Percentiles rank a stretch among this genome's conserved stretches.
These are phyloP conservation scores for Tyrophagus putrescentiae DNA, from an alignment of 1,140 invertebrate genomes.

Conservation along the genomic window DNA sequence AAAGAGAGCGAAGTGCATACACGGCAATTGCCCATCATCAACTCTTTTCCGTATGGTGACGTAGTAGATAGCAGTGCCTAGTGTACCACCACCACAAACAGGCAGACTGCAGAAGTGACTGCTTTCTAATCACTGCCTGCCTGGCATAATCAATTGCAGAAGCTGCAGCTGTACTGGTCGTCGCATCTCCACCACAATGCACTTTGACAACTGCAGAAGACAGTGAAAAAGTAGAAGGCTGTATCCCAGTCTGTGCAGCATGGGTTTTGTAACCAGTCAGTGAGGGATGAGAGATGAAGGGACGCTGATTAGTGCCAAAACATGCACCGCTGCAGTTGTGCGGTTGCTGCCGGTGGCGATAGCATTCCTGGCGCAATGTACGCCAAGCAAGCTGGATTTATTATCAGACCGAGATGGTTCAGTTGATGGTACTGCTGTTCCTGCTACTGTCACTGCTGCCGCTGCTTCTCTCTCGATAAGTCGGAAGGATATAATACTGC, in stretches of 20 bases:
- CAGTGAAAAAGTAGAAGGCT: no score
- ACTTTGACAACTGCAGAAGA: conserved; percentile 12
- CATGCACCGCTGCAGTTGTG: not conserved
- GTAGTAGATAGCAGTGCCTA: no score
- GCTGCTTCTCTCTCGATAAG: not conserved
- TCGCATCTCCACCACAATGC: not conserved
- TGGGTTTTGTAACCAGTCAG: conserved; percentile 3
- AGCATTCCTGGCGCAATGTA: conserved; percentile 12
- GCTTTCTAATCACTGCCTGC: not conserved
- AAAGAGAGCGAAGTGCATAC: not conserved
- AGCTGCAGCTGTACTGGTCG: not conserved
- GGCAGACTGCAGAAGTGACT: not conserved
- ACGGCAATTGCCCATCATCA: not conserved
- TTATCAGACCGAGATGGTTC: conserved; percentile 4
- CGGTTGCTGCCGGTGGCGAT: not conserved
- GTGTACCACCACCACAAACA: not conserved
- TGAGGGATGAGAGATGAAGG: not conserved
- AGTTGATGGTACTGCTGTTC: no score
- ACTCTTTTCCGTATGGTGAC: conserved; percentile 10
- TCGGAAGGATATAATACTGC: not conserved
- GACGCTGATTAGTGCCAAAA: conserved; percentile 10
- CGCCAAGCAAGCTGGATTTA: no score
- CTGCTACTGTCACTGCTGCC: no score
- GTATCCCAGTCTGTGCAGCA: no score
- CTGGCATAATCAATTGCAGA: not conserved